Evolutionary conservation across 2,113 vertebrate species (phyloP), one percentile per base, ranked within the genome.

Genomic region (Ibidorhyncha struthersii): DNA sequence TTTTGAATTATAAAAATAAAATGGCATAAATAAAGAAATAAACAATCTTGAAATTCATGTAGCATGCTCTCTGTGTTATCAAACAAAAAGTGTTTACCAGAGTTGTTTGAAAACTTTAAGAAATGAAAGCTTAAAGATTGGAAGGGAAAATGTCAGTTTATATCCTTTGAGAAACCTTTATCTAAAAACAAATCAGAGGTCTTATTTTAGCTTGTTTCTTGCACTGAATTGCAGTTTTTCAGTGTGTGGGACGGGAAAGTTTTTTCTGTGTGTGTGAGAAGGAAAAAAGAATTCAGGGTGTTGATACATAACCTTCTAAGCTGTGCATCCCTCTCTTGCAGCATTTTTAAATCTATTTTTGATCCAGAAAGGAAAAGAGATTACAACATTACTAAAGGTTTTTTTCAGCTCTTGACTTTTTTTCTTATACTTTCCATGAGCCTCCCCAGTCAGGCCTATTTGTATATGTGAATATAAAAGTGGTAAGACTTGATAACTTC

Each of bases 151-250:
- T 1, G 3, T 34, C 55, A 27, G 34, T 72, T 76, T 82, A 62
- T 38, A 55, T 43, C 32, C 41, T 94, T 40, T 71, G 61, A 85
- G 76, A 78, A 91, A 65, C 27, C 10, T 86, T 89, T 84, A 65
- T 50, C 61, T 91, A 76, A 95, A 93, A 89, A 13, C 18, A 92
- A 83, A 85, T 47, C 13, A 78, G 61, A 62, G 27, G 26, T 89
- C 65, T 88, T 93, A 84, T 87, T 94, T 92, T 91, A 91, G 77
- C 32, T 79, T 79, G 26, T 36, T 90, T 90, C 65, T 92, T 70
- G 45, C 61, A 78, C 38, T 90, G 72, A 91, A 67, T 4, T 79
- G 61, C 62, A 91, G 65, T 32, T 84, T 95, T 89, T 70, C 61
- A 72, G 21, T 2, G 2, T 71, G 79, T 81, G 56, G 79, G 62